A percentile compares a stretch with the other conserved stretches of the same genome.
phyloP scores from a whole-genome alignment of 2,113 vertebrate species.

The Chauna torquata region DNA sequence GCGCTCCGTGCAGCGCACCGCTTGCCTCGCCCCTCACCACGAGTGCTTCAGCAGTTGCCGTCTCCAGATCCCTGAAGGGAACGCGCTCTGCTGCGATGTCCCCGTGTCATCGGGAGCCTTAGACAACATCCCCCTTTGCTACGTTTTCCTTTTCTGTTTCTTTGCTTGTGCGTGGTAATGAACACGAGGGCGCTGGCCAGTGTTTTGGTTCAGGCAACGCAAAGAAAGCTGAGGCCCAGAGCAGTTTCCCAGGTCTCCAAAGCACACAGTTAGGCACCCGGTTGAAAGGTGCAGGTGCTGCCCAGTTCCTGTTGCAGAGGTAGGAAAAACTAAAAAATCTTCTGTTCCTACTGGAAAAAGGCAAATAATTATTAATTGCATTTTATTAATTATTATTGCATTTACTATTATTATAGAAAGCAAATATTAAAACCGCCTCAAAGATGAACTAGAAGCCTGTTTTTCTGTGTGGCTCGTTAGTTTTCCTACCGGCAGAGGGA shows the following conservation, averaged over 20 bases:
- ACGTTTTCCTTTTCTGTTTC: neutral
- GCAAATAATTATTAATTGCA: neutral
- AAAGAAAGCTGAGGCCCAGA: neutral
- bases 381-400: neutral
- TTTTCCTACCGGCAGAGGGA: constrained; percentile 62
- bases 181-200: neutral
- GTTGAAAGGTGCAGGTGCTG: neutral
- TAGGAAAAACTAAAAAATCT: neutral
- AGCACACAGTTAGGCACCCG: neutral
- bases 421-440: neutral
- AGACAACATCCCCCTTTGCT: neutral
- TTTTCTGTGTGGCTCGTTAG: neutral
- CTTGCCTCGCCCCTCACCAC: neutral
- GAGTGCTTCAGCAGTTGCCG: neutral
- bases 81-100: neutral
- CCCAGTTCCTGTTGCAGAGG: neutral
- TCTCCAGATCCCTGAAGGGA: neutral
- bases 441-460: neutral
- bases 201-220: neutral
- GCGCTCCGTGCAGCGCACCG: neutral
- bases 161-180: neutral
- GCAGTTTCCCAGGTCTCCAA: neutral
- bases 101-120: neutral
- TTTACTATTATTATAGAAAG: neutral
- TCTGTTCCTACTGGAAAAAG: neutral